Base-by-base conservation (phyloP, 1,140 invertebrate species). In the Panagrolaimus sp. region DNA sequence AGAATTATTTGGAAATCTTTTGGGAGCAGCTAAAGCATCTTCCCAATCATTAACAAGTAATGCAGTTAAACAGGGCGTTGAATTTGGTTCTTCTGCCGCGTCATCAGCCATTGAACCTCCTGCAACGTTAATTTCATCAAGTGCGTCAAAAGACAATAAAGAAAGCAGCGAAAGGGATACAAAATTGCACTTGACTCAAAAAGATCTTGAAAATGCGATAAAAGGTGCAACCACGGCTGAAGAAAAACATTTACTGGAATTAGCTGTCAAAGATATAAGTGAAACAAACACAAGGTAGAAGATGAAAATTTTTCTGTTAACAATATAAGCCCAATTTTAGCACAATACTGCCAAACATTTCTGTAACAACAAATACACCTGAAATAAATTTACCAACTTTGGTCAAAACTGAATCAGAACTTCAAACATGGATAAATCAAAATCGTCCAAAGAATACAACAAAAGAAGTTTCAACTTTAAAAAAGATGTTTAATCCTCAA, bases 341-440 rank as follows among this genome's bases (percentile, higher is more conserved):
- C 70, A 43, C 24, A 1, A 10, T 21, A 24, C 24, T 32, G 10
- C 64, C 9, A 44, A 44, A 17, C 10, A 70, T 21, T 2, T 8
- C 52, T 1, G 7, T 32, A 28, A 24, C 12, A 10, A 46, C n/a
- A 14, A 17, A 17, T 72, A 67, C 26, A 24, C 8, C 38, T 43
- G 43, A 46, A 69, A 55, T 9, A 7, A 45, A 66, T 67, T 71
- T 55, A 24, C 63, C 74, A 46, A 73, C 58, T 38, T 24, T 72
- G 47, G 67, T 62, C 43, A 66, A 64, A 65, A 69, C 70, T 67
- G 77, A 66, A 65, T 76, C 69, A 68, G 73, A 69, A 71, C 72
- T 83, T 17, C 73, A 81, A 48, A 79, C 83, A 55, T 81, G 79
- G 79, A 81, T 81, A 43, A 72, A 80, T 58, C 79, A 83, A 58